phyloP scores from a whole-genome alignment of 2,888 invertebrate species.

The Epicampocera succincta region DNA sequence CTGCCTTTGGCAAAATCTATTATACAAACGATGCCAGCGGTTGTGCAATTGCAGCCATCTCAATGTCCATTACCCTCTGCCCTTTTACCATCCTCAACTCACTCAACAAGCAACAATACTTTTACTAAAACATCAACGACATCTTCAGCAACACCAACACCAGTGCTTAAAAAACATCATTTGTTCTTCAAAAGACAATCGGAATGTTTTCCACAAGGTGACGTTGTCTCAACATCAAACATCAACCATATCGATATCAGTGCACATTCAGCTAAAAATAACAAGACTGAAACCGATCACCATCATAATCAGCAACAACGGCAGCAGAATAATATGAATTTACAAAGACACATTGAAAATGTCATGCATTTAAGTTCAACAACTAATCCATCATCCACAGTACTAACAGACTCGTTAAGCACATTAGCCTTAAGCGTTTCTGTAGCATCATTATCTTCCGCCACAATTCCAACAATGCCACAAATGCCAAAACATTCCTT shows the following conservation, averaged over 20 bases:
- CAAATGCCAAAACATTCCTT: constrained; percentile 75
- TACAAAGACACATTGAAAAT: constrained; percentile 63
- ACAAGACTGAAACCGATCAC: constrained; percentile 64
- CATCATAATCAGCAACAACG: constrained; percentile 47
- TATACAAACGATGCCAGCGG: constrained; percentile 66
- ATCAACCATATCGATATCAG: constrained; percentile 60
- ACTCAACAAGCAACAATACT: neutral
- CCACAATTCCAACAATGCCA: constrained; percentile 64
- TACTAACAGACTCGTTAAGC: constrained; percentile 37
- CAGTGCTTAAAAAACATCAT: constrained; percentile 81
- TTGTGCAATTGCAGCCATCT: constrained; percentile 66
- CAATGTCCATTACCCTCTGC: constrained; percentile 25
- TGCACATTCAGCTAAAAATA: constrained; percentile 47
- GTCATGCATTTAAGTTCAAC: constrained; percentile 50
- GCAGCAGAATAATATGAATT: constrained; percentile 37
- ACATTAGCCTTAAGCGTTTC: constrained; percentile 59
- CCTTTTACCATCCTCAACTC: constrained; percentile 14
- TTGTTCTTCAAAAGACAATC: constrained; percentile 80
- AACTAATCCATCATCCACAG: constrained; percentile 34
- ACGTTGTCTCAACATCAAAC: constrained; percentile 65
- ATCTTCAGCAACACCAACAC: constrained; percentile 69
- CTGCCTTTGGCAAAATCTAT: constrained; percentile 53
- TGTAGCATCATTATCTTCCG: constrained; percentile 57
- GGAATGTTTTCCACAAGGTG: constrained; percentile 78
- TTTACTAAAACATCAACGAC: constrained; percentile 21